Percentiles rank a stretch among this genome's conserved stretches.
Evolutionary conservation across 2,113 vertebrate genomes (phyloP).

Genomic region (Gambusia affinis): DNA sequence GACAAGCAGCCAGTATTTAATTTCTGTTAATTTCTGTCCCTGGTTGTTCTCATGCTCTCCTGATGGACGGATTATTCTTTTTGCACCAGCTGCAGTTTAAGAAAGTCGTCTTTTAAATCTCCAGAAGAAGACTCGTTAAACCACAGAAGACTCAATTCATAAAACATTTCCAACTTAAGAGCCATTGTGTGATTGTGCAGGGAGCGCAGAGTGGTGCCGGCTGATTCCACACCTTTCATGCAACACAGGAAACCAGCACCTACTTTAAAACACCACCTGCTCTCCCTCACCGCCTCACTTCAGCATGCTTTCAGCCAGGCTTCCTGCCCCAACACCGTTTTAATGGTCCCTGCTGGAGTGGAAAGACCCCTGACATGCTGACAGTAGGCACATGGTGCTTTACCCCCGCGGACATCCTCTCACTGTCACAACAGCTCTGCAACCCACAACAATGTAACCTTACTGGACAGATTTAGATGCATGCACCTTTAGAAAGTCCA

Average conservation of each 20-base stretch:
- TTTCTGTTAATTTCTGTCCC: neutral
- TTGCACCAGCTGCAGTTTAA: slow-evolving; percentile 13
- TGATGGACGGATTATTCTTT: neutral
- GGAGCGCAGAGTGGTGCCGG: neutral
- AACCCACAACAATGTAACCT: neutral
- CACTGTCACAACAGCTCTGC: slow-evolving; percentile 26
- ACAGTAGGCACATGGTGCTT: slow-evolving; percentile 35
- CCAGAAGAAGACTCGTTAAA: slow-evolving; percentile 5
- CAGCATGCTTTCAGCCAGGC: slow-evolving; percentile 31
- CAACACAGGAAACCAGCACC: neutral
- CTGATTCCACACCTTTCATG: slow-evolving; percentile 19
- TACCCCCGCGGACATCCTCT: slow-evolving; percentile 7
- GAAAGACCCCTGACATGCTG: slow-evolving; percentile 46
- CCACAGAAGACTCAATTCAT: slow-evolving; percentile 3
- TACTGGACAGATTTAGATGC: slow-evolving; percentile 7
- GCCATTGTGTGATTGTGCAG: slow-evolving; percentile 5
- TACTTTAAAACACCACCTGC: slow-evolving; percentile 19
- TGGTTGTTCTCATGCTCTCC: neutral
- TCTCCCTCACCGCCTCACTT: slow-evolving; percentile 12
- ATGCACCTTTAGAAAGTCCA: neutral
- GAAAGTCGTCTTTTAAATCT: slow-evolving; percentile 15
- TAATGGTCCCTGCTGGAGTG: slow-evolving; percentile 40
- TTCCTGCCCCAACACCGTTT: neutral
- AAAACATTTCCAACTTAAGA: slow-evolving; percentile 14
- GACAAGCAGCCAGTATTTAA: no score